These are phyloP conservation scores for Meliscaeva auricollis DNA, from an alignment of 2,888 invertebrate species.

Conservation along the genomic window DNA sequence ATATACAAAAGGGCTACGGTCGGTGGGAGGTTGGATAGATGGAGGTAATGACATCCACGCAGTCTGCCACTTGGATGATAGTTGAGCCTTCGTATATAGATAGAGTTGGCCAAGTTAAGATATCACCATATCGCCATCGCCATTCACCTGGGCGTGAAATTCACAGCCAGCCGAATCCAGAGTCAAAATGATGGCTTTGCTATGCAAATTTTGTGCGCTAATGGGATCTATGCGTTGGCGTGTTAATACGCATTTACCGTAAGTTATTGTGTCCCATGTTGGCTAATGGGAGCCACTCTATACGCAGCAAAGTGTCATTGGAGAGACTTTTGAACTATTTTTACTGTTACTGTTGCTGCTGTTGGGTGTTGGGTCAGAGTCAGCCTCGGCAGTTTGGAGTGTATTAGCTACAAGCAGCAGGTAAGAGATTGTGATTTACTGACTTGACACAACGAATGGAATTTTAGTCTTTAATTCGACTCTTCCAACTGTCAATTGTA, in stretches of 20 bases:
- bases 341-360: not conserved
- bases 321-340: conserved; percentile 5
- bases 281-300: conserved; percentile 55
- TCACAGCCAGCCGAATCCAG: conserved; percentile 62
- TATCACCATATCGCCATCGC: conserved; percentile 65
- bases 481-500: conserved; percentile 58
- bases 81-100: not conserved
- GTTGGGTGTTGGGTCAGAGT: conserved; percentile 18
- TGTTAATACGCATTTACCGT: conserved; percentile 71
- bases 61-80: too few relatives aligned
- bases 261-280: conserved; percentile 64
- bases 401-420: conserved; percentile 12
- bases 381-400: not conserved
- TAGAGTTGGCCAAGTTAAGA: conserved; percentile 61
- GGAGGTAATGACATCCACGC: conserved; percentile 35
- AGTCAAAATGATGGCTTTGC: conserved; percentile 61
- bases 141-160: conserved; percentile 70
- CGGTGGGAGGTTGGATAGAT: not conserved
- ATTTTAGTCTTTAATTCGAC: conserved; percentile 16
- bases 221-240: conserved; percentile 75
- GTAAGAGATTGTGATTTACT: conserved; percentile 64
- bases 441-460: conserved; percentile 41
- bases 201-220: conserved; percentile 69
- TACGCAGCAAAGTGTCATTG: conserved; percentile 52
- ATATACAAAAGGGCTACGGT: conserved; percentile 41